Base-by-base conservation (phyloP, 2,113 vertebrate species). In the Sander lucioperca region DNA sequence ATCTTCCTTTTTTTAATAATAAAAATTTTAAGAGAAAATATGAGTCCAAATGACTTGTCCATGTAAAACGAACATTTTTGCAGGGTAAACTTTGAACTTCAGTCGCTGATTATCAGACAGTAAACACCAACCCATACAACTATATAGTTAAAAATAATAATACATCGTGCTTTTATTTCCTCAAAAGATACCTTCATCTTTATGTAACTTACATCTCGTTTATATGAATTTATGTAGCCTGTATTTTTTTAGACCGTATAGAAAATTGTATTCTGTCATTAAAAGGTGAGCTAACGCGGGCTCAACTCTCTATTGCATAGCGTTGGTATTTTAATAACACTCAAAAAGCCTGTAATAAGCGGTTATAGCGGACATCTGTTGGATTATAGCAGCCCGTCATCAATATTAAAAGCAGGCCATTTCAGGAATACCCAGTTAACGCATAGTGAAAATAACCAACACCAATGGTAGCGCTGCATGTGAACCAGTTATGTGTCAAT, bases 321-420 rank as follows among this genome's bases (percentile, higher is more conserved):
- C 19, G 11, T 14, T 59, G 36, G 43, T 65, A 51, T 82, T 62
- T 82, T 81, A 79, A 65, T 78, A 75, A 54, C 74, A 68, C 54
- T 59, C 47, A 21, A 47, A 72, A 27, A 78, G 64, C 45, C 61
- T 77, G 71, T 82, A 73, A 79, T 73, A 70, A 50, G 89, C 66
- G 30, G 53, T 90, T 78, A 80, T 64, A 78, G 77, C 75, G 53
- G 79, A 86, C 84, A 86, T 86, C 86, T 89, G 81, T 80, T 84
- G 89, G 84, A 91, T 90, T 86, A 82, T 51, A 85, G 81, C 80
- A 62, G 85, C 70, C 61, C 79, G 75, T 84, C 83, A 91, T 89
- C 82, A 86, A 88, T 87, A 83, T 79, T 85, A 86, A 84, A 88
- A 23, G 70, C 57, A 73, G 79, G 74, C 56, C 66, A 71, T 63